Percentiles rank a stretch among this genome's conserved stretches.
Conservation (phyloP, 1,140 invertebrate species). For the Heliconius himera region DNA sequence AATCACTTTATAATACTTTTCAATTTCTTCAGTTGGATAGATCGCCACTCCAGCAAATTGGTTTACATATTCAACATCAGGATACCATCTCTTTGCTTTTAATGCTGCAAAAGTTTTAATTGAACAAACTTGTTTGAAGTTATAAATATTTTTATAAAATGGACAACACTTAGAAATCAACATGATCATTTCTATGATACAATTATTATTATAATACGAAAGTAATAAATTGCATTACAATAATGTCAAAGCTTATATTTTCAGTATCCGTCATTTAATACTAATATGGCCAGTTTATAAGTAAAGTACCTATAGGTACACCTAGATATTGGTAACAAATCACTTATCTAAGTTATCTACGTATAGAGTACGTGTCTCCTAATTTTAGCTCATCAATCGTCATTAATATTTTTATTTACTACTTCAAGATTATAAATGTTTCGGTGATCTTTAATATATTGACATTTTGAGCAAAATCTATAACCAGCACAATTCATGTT, state of each 20-base stretch:
- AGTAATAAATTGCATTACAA: not conserved
- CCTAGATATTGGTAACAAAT: too few species aligned
- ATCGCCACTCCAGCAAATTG: conserved; percentile 83
- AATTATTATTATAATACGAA: not conserved
- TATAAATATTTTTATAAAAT: not conserved
- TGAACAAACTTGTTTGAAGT: not conserved
- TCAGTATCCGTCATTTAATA: not conserved
- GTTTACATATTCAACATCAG: conserved; percentile 82
- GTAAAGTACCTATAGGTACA: not conserved
- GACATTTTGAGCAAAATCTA: too few species aligned
- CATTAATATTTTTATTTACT: too few species aligned
- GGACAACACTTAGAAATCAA: not conserved
- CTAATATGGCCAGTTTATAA: not conserved
- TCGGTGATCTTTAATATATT: too few species aligned
- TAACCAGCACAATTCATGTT: too few species aligned
- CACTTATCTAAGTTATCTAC: too few species aligned
- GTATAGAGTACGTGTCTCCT: too few species aligned
- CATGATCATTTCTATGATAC: not conserved
- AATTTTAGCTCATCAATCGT: too few species aligned
- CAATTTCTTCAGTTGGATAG: conserved; percentile 72
- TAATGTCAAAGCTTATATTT: not conserved
- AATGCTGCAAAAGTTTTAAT: not conserved
- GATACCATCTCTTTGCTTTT: conserved; percentile 65
- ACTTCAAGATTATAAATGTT: too few species aligned
- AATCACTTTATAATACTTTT: conserved; percentile 65